Evolutionary conservation across 2,888 invertebrate species (phyloP).

Genomic region (Tanytarsus gracilentus): DNA sequence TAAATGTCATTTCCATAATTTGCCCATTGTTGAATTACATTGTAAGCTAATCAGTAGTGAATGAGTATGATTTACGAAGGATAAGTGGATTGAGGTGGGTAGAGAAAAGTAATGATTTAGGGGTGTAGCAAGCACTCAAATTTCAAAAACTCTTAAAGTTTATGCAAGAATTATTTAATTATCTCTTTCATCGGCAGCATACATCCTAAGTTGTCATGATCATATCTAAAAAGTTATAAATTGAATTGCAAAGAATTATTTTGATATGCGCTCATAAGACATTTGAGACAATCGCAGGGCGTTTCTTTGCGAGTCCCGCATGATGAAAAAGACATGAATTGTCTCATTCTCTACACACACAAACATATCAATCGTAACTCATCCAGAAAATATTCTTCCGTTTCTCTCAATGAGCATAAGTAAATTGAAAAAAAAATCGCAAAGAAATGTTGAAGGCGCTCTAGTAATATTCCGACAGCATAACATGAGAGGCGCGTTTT

Average conservation of each 20-base stretch:
- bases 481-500: neutral
- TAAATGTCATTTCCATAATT: no score
- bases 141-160: no score
- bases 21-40: no score
- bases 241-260: neutral
- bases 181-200: no score
- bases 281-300: neutral
- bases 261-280: neutral
- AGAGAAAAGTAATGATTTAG: no score
- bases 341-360: neutral
- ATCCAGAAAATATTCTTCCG: constrained; percentile 12
- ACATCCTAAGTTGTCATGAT: neutral
- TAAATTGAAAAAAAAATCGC: constrained; percentile 3
- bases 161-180: no score
- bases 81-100: no score
- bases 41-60: no score
- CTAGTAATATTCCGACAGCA: neutral
- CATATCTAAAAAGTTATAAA: neutral
- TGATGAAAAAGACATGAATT: constrained; percentile 7
- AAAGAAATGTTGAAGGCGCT: neutral
- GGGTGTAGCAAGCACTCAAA: no score
- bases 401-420: neutral
- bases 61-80: no score
- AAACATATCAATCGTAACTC: neutral
- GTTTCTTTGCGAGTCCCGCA: constrained; percentile 1